Conservation (phyloP, 2,113 vertebrate genomes). For the Motacilla tschutschensis region DNA sequence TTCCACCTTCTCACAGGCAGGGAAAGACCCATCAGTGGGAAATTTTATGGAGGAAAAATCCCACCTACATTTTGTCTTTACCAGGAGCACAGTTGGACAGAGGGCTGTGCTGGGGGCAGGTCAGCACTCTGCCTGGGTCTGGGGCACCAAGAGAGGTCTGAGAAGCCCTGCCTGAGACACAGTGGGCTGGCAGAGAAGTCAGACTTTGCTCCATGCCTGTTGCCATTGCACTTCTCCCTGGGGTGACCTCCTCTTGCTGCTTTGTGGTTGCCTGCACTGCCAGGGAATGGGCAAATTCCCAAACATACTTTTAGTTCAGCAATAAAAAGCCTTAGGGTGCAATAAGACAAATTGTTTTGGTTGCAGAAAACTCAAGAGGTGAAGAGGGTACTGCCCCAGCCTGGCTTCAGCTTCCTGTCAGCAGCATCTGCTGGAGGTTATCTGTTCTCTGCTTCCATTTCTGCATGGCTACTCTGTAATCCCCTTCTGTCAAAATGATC, state of each 20-base stretch:
- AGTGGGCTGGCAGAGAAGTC: not conserved
- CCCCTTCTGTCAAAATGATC: not conserved
- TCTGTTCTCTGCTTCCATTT: not conserved
- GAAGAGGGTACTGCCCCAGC: not conserved
- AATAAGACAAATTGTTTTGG: not conserved
- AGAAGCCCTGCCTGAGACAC: not conserved
- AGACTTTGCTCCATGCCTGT: accelerated
- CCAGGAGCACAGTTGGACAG: accelerated
- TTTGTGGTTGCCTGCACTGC: not conserved
- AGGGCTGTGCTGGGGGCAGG: not conserved
- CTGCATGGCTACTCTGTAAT: not conserved
- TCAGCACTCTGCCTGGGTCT: not conserved
- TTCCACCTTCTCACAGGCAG: not conserved
- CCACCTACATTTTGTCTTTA: not conserved
- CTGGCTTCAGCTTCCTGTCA: not conserved
- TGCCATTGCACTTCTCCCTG: not conserved
- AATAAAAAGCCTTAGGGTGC: not conserved
- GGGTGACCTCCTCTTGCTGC: not conserved
- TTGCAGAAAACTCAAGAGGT: not conserved
- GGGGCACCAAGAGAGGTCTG: not conserved
- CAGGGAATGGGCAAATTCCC: not conserved
- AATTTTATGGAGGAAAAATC: not conserved
- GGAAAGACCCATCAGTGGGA: not conserved
- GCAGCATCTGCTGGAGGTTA: not conserved
- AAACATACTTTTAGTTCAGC: not conserved